phyloP scores from a whole-genome alignment of 2,888 invertebrate genomes.

The Caenorhabditis sp. region DNA sequence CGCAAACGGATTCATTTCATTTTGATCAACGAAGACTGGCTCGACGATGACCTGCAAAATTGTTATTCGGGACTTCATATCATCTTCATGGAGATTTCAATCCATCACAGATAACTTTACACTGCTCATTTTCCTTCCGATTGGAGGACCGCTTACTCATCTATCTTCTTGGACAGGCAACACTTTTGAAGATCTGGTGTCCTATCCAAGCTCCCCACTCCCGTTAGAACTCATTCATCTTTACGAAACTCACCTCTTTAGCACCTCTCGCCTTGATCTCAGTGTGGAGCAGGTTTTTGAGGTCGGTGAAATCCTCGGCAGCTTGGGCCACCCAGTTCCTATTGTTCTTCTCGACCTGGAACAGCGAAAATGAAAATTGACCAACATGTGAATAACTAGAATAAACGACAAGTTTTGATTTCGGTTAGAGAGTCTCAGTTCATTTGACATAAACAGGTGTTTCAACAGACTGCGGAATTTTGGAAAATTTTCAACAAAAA shows the following conservation, averaged over 20 bases:
- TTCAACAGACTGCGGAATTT: too few species aligned
- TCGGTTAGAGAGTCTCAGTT: too few species aligned
- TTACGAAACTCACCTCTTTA: conserved; percentile 48
- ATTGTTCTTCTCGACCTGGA: conserved; percentile 56
- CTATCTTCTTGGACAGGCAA: conserved; percentile 34
- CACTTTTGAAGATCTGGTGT: neutral
- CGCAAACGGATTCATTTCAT: conserved; percentile 1
- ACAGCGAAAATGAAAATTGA: neutral
- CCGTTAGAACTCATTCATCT: too few species aligned
- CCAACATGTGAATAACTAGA: neutral
- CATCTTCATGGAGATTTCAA: neutral
- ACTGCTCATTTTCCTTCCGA: conserved; percentile 17
- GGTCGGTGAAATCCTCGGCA: conserved; percentile 28
- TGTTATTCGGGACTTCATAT: neutral
- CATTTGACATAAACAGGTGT: too few species aligned
- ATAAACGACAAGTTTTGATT: too few species aligned
- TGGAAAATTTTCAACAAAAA: too few species aligned
- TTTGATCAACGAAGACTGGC: conserved; percentile 55
- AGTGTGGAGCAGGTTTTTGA: conserved; percentile 37
- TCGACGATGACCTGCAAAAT: conserved; percentile 57
- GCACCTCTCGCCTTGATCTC: conserved; percentile 49
- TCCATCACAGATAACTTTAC: conserved; percentile 50
- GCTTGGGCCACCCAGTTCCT: conserved; percentile 45
- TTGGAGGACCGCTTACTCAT: conserved; percentile 27
- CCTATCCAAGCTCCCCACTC: neutral